A percentile compares a stretch with the other conserved stretches of the same genome.
These are phyloP conservation scores for Pinna nobilis DNA, from an alignment of 1,140 invertebrate genomes.

Conservation along the genomic window DNA sequence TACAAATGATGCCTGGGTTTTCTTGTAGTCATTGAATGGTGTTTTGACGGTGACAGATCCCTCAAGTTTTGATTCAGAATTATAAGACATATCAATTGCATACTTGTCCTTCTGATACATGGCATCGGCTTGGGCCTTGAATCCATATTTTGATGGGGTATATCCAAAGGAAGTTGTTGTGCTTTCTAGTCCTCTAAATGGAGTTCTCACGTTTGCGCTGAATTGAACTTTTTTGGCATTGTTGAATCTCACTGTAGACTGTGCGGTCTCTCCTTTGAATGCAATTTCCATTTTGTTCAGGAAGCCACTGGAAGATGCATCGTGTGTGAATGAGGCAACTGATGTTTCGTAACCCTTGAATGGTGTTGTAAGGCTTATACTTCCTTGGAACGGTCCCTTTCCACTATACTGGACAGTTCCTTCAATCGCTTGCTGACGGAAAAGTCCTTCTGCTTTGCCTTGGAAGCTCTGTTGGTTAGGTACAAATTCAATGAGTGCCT, in stretches of 20 bases:
- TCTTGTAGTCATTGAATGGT: background rate
- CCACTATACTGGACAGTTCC: background rate
- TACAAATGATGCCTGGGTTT: background rate
- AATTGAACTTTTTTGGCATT: background rate
- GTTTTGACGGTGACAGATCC: background rate
- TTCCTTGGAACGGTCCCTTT: background rate
- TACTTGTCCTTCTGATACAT: no score
- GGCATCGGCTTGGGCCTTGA: no score
- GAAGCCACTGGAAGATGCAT: background rate
- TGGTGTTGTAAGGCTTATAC: conserved; percentile 5
- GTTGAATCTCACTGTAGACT: background rate
- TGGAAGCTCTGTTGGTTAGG: no score
- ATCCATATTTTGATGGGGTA: no score
- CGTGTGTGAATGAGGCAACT: background rate
- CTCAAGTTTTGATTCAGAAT: no score
- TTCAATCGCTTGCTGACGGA: background rate
- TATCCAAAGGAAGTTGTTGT: conserved; percentile 14
- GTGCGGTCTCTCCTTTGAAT: background rate
- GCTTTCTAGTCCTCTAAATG: conserved; percentile 18
- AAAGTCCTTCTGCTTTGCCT: no score
- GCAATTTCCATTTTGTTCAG: background rate
- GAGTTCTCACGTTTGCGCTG: conserved; percentile 16
- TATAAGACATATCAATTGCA: no score
- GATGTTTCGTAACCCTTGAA: conserved; percentile 11
- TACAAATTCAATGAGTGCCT: no score